Conservation (phyloP, 2,888 invertebrate genomes). For the Synanthedon vespiformis region DNA sequence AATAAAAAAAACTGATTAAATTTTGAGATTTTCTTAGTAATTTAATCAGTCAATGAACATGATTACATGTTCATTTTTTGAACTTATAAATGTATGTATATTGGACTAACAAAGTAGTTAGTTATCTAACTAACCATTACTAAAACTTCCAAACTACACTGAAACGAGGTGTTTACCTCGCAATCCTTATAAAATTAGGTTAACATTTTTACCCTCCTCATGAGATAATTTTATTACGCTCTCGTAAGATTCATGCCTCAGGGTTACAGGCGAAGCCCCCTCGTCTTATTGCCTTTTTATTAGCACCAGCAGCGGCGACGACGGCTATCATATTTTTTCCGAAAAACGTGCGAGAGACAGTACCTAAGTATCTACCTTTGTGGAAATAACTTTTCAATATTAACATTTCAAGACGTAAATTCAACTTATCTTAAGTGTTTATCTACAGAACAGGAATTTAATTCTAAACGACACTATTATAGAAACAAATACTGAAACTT, state of each 20-base stretch:
- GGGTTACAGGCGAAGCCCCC: slow-evolving; percentile 28
- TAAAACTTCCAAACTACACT: too few species aligned
- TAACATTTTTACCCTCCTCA: slow-evolving; percentile 46
- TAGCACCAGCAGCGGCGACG: slow-evolving; percentile 32
- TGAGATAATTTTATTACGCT: slow-evolving; percentile 59
- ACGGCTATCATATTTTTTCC: slow-evolving; percentile 45
- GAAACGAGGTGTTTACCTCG: neutral
- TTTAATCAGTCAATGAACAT: too few species aligned
- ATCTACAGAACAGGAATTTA: neutral
- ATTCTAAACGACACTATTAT: too few species aligned
- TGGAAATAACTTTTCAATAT: slow-evolving; percentile 33
- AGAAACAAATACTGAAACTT: too few species aligned
- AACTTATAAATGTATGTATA: too few species aligned
- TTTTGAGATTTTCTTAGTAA: too few species aligned
- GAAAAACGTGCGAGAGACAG: slow-evolving; percentile 37
- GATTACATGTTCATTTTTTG: too few species aligned
- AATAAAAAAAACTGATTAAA: too few species aligned
- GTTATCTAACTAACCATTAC: too few species aligned
- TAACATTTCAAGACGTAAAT: slow-evolving; percentile 7
- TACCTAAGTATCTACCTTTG: slow-evolving; percentile 31
- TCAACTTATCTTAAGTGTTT: too few species aligned
- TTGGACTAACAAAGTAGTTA: too few species aligned
- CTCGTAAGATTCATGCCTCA: slow-evolving; percentile 43
- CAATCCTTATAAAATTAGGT: slow-evolving; percentile 33
- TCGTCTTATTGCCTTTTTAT: slow-evolving; percentile 61